phyloP scores from a whole-genome alignment of 2,888 invertebrate genomes.

The Norana najaformis region DNA sequence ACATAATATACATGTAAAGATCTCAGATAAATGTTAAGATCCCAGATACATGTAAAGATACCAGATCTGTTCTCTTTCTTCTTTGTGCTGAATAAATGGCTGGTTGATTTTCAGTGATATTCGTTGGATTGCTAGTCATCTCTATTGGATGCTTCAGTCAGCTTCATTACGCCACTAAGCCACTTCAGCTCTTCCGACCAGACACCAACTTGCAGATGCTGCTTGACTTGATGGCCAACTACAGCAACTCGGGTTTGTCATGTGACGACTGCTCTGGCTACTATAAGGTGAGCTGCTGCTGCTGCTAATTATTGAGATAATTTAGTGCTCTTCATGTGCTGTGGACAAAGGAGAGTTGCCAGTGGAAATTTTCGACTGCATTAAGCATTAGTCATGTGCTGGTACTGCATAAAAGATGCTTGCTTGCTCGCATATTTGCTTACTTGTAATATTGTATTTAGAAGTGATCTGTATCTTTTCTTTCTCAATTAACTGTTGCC shows the following conservation, averaged over 20 bases:
- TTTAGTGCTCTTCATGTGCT: no score
- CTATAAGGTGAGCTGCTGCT: slow-evolving; percentile 35
- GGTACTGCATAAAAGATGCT: no score
- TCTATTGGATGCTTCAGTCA: slow-evolving; percentile 51
- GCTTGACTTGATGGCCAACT: slow-evolving; percentile 55
- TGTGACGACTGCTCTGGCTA: slow-evolving; percentile 55
- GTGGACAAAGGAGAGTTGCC: no score
- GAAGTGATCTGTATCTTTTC: no score
- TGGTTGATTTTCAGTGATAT: not conserved
- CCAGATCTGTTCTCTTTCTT: not conserved
- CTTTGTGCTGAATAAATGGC: not conserved
- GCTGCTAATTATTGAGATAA: not conserved
- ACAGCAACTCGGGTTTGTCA: slow-evolving; percentile 50
- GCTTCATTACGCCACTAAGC: slow-evolving; percentile 52
- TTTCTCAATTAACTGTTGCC: no score
- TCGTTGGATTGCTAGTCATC: slow-evolving; percentile 40
- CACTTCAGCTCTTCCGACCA: slow-evolving; percentile 54
- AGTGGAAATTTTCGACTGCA: no score
- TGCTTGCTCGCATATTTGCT: no score
- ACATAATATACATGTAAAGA: no score
- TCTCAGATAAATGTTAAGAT: no score
- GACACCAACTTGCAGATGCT: slow-evolving; percentile 56
- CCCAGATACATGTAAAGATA: no score
- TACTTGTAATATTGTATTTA: no score
- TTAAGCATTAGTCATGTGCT: no score